Evolutionary conservation across 2,113 vertebrate species (phyloP).

Genomic region (Neomonachus schauinslandi): DNA sequence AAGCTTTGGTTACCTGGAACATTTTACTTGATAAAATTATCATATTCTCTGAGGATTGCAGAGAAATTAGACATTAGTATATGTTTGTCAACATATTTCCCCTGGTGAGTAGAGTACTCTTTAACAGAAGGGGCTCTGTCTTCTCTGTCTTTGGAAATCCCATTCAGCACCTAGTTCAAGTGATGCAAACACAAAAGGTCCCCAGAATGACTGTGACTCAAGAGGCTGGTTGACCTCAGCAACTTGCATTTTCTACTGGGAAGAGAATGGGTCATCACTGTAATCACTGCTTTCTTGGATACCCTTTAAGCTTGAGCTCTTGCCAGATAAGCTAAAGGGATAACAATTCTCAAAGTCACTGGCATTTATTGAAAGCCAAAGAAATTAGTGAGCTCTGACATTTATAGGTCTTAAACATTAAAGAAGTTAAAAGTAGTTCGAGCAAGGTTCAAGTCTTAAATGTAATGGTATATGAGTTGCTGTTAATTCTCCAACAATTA

Average conservation of each 20-base stretch:
- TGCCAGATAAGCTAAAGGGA: conserved; percentile 76
- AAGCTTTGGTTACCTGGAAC: conserved; percentile 45
- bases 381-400: conserved; percentile 84
- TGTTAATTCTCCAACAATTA: conserved; percentile 82
- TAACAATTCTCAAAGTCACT: conserved; percentile 80
- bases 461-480: conserved; percentile 75
- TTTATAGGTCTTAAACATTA: conserved; percentile 82
- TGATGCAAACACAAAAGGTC: neutral
- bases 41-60: neutral
- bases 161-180: neutral
- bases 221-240: neutral
- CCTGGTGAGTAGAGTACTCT: neutral
- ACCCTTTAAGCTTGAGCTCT: conserved; percentile 76
- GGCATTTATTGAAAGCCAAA: conserved; percentile 84
- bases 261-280: conserved; percentile 30
- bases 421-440: conserved; percentile 81
- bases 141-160: conserved; percentile 44
- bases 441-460: conserved; percentile 84
- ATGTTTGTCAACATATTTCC: neutral
- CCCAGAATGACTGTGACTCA: neutral
- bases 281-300: conserved; percentile 55
- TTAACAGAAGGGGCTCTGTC: neutral
- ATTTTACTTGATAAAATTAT: conserved; percentile 27
- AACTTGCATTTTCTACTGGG: conserved; percentile 31
- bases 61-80: neutral